Evolutionary conservation across 1,140 invertebrate genomes (phyloP), one percentile per base, ranked within the genome.

Genomic region (Protaetia brevitarsis): DNA sequence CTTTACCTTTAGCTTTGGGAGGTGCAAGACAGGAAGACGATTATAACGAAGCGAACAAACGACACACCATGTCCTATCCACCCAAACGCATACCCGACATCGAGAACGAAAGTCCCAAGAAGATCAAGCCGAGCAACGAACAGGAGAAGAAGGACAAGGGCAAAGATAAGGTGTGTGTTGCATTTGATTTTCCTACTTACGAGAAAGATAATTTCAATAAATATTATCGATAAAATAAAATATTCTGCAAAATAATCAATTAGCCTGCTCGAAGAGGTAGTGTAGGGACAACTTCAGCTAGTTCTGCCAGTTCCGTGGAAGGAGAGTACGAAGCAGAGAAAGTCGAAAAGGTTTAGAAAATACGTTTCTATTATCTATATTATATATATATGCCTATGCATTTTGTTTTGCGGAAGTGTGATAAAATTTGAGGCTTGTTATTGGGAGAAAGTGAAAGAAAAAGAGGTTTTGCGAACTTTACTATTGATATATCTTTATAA

Each of bases 41-140:
- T 56, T 77, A 85, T 26, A 78, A 79, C 29, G 90, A 92, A 72
- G 85, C 88, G n/a, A 88, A 87, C 70, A 95, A 94, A 81, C 84
- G 92, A 26, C 92, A 93, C 78, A 94, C 92, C 8, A 90, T 93
- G 89, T 89, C 89, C 51, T 89, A 91, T 78, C 90, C 91, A 65
- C 88, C 90, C 0, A 88, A 89, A 68, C 87, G 86, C 59, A 84
- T 88, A 70, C 86, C 87, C 28, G 84, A 87, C 60, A 84, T 86
- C 37, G 86, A 88, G 68, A 81, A 82, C 77, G 74, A 83, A 80
- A 77, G 80, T 77, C 76, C 77, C 7, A 69, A 74, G 10, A 77
- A 73, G 66, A 68, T 73, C 7, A 78, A 75, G 67, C 83, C 84
- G 31, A 87, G 86, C 66, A 51, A 19, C 3, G 85, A 88, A 37